Percentiles rank a stretch among this genome's conserved stretches.
These are phyloP conservation scores for Ernsta delagoae DNA, from an alignment of 2,888 invertebrate species.

Conservation along the genomic window DNA sequence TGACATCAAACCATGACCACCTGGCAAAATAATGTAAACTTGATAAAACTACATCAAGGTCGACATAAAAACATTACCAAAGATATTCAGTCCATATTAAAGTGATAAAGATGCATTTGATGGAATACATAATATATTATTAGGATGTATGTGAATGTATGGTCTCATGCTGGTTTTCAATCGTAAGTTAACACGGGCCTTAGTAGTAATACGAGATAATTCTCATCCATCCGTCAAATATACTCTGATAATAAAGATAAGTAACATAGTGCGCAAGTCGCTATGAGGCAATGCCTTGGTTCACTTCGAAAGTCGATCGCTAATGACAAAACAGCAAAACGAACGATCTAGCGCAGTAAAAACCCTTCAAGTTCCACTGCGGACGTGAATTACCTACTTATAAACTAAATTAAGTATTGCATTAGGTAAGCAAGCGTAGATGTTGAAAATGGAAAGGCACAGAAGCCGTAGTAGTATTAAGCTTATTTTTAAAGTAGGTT, in stretches of 20 bases:
- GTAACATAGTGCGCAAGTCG: slow-evolving; percentile 12
- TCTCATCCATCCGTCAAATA: no score
- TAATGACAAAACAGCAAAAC: slow-evolving; percentile 36
- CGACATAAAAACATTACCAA: no score
- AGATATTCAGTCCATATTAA: no score
- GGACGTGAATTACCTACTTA: slow-evolving; percentile 34
- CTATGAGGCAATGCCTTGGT: slow-evolving; percentile 26
- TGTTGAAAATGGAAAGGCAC: slow-evolving; percentile 51
- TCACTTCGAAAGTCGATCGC: slow-evolving; percentile 33
- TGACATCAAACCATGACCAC: no score
- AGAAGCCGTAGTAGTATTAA: slow-evolving; percentile 60
- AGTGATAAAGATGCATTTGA: no score
- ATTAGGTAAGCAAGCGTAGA: slow-evolving; percentile 43
- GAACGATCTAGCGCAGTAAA: slow-evolving; percentile 33
- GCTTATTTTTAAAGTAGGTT: slow-evolving; percentile 61
- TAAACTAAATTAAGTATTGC: slow-evolving; percentile 38
- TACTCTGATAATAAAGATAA: slow-evolving; percentile 1
- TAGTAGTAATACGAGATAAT: no score
- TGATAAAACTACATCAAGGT: no score
- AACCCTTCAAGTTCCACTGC: slow-evolving; percentile 35
- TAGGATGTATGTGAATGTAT: no score
- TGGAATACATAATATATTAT: no score
- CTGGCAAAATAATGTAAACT: no score
- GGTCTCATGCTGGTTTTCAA: no score
- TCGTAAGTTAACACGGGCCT: no score